phyloP scores from a whole-genome alignment of 2,797 vertebrate species.

The Clarias fuscus region DNA sequence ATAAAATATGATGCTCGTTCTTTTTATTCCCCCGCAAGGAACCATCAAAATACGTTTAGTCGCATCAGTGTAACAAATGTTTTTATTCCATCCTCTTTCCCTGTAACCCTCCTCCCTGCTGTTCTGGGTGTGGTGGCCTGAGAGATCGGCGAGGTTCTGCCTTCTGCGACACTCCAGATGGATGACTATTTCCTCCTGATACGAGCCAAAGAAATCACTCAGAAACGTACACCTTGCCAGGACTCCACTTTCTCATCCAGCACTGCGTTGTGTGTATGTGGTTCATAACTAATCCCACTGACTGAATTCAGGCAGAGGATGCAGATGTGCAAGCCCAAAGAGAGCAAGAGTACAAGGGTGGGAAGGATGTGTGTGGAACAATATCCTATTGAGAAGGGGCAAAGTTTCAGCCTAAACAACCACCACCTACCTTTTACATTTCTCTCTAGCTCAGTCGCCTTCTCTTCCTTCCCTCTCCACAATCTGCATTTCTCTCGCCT shows the following conservation, averaged over 20 bases:
- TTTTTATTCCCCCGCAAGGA: neutral
- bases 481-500: constrained; percentile 2
- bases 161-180: constrained; percentile 50
- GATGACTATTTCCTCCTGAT: constrained; percentile 32
- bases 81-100: neutral
- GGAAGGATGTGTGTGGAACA: constrained; percentile 72
- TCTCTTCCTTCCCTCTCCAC: neutral
- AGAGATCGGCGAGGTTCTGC: constrained; percentile 22
- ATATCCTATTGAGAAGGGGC: constrained; percentile 68
- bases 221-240: constrained; percentile 2
- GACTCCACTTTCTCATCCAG: constrained; percentile 10
- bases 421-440: constrained; percentile 18
- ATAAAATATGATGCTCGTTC: neutral
- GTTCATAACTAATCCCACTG: constrained; percentile 30
- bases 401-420: constrained; percentile 18
- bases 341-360: constrained; percentile 64
- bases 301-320: constrained; percentile 66
- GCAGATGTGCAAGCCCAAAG: constrained; percentile 68
- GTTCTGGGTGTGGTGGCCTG: constrained; percentile 42
- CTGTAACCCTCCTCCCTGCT: neutral
- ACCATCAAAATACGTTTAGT: neutral
- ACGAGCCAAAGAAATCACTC: constrained; percentile 33
- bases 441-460: neutral
- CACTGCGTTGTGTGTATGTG: constrained; percentile 21
- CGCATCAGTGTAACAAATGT: neutral